Base-by-base conservation (phyloP, 37 sponge, comb jelly and placozoan species). In the Beroe forskalii region DNA sequence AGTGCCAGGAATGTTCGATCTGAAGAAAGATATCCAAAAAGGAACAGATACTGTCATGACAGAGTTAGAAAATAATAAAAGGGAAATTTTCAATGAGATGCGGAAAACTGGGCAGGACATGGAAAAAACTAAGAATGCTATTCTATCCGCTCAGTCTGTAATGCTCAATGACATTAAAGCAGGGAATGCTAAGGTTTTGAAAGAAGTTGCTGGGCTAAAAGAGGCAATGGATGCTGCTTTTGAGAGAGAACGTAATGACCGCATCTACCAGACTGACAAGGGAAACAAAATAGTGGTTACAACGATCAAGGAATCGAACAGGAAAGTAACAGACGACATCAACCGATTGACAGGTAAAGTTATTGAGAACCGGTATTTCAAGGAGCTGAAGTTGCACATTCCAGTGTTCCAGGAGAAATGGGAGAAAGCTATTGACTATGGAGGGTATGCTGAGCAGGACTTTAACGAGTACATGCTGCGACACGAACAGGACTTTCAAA, bases 331-430 rank as follows among this genome's bases (percentile, higher is more conserved):
- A 28, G 66, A 63, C 66, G 30, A 27, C 66, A 63, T 63, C 66
- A 63, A 63, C 30, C 24, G 30, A 23, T n/a, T 63, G 17, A 63
- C 66, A 27, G 66, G 66, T 6, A 9, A 27, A 23, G 66, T 63
- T n/a, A 63, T 63, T 63, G 25, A 63, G 30, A 63, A 63, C 30
- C 17, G 66, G 24, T 63, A 63, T n/a, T 63, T 63, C 27, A 63
- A 63, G 30, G 66, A 63, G 30, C 30, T 63, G 66, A 63, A 63
- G 17, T 23, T 63, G 66, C 17, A 63, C 30, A 63, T 63, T 24
- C 66, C 66, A 63, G 66, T 63, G 28, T 63, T 28, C 27, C 72
- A 69, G 17, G 72, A 69, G 32, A 69, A 69, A 36, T 69, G 28
- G 28, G 38, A 69, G 38, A 35, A 1, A 69, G 72, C 72, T 14